phyloP scores from a whole-genome alignment of 2,113 vertebrate genomes.

The Anhinga anhinga region DNA sequence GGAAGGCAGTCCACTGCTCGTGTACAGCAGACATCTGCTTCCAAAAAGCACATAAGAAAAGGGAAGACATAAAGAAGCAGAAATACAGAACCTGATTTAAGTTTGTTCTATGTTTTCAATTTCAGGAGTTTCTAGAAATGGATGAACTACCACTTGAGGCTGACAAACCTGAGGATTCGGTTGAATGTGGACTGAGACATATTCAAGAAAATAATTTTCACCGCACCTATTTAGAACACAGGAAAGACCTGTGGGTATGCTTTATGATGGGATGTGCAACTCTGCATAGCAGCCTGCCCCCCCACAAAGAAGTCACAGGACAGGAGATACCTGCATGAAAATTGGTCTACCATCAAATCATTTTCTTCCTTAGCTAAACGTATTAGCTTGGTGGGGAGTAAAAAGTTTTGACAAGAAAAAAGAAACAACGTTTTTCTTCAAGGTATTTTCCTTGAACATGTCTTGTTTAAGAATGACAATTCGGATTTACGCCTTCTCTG shows the following conservation, averaged over 20 bases:
- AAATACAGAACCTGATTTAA: neutral
- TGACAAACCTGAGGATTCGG: neutral
- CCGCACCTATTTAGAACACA: neutral
- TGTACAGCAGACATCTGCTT: neutral
- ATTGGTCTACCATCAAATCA: neutral
- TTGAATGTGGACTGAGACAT: neutral
- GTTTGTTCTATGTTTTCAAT: neutral
- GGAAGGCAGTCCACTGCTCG: conserved; percentile 54
- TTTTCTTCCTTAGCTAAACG: neutral
- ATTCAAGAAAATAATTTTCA: neutral
- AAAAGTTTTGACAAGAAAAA: neutral
- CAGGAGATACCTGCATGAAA: neutral
- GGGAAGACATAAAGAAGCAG: neutral
- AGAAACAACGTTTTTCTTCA: neutral
- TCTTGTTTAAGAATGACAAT: neutral
- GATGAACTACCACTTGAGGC: neutral
- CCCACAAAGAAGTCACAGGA: neutral
- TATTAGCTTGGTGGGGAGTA: no score
- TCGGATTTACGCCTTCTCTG: neutral
- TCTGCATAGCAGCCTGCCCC: no score
- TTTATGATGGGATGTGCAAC: neutral
- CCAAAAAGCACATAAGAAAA: neutral
- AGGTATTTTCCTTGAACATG: neutral
- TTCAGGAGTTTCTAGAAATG: conserved; percentile 11
- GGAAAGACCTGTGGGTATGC: neutral